Evolutionary conservation across 2,888 invertebrate species (phyloP).

Genomic region (Hyposoter dolosus): DNA sequence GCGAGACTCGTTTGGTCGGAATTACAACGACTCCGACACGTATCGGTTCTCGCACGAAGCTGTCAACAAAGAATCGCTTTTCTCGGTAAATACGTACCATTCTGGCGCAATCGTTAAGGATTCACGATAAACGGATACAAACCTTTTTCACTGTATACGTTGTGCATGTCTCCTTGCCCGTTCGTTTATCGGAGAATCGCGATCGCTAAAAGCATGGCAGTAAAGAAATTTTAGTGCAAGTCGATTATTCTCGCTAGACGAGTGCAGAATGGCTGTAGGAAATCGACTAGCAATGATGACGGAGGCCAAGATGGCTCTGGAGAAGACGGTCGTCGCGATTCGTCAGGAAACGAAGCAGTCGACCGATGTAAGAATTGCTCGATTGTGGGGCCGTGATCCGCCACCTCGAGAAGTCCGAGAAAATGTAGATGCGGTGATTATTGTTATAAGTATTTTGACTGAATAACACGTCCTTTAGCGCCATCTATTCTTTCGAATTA

Average conservation of each 20-base stretch:
- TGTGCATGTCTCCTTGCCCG: not conserved
- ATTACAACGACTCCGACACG: slow-evolving; percentile 20
- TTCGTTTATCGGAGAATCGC: not conserved
- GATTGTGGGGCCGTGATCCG: not conserved
- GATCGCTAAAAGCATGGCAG: not conserved
- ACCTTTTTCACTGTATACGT: too few relatives aligned
- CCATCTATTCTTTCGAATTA: not conserved
- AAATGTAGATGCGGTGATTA: not conserved
- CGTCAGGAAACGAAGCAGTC: slow-evolving; percentile 37
- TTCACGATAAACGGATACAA: not conserved
- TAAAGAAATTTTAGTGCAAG: not conserved
- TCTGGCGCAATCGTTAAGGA: not conserved
- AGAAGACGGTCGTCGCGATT: slow-evolving; percentile 54
- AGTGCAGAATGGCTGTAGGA: slow-evolving; percentile 70
- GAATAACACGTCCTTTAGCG: not conserved
- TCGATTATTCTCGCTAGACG: slow-evolving; percentile 62
- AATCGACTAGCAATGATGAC: slow-evolving; percentile 70
- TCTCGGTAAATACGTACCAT: slow-evolving; percentile 19
- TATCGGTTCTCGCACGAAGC: not conserved
- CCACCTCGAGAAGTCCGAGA: not conserved
- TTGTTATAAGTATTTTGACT: not conserved
- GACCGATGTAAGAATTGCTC: not conserved
- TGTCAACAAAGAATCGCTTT: slow-evolving; percentile 1
- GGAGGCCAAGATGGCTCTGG: slow-evolving; percentile 72
- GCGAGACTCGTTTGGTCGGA: slow-evolving; percentile 56